Evolutionary conservation across 2,113 vertebrate species (phyloP).

Genomic region (Platysternon megacephalum): DNA sequence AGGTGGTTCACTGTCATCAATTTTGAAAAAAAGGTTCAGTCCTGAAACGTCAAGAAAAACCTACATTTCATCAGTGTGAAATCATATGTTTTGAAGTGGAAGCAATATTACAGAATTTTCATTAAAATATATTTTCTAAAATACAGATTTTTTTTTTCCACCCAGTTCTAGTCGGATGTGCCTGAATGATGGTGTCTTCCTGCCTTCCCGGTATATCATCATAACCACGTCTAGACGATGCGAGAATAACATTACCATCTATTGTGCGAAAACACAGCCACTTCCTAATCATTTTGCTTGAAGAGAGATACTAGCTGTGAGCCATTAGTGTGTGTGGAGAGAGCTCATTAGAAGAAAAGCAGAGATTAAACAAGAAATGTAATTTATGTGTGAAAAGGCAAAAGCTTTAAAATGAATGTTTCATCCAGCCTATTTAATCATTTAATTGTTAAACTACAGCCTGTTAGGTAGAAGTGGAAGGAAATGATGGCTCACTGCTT

Average conservation of each 20-base stretch:
- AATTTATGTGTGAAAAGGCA: constrained; percentile 65
- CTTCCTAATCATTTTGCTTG: constrained; percentile 57
- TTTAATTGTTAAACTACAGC: constrained; percentile 8
- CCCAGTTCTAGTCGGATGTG: background rate
- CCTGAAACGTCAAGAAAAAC: background rate
- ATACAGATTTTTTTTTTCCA: background rate
- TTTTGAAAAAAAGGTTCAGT: background rate
- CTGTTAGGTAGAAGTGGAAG: background rate
- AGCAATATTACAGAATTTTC: background rate
- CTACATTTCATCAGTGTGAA: background rate
- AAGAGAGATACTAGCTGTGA: constrained; percentile 60
- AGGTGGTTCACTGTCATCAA: background rate
- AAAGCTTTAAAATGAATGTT: constrained; percentile 33
- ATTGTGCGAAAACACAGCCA: constrained; percentile 17
- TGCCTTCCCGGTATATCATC: background rate
- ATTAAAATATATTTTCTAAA: background rate
- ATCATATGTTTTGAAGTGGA: background rate
- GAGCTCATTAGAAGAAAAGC: constrained; percentile 71
- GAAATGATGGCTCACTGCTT: background rate
- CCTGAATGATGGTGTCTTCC: background rate
- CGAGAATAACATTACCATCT: background rate
- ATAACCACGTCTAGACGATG: background rate
- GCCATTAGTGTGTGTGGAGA: constrained; percentile 44
- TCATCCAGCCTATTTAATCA: constrained; percentile 56
- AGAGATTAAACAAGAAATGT: constrained; percentile 68